These are phyloP conservation scores for Scaptomyza caliginosa DNA, from an alignment of 2,888 invertebrate genomes.

Conservation along the genomic window DNA sequence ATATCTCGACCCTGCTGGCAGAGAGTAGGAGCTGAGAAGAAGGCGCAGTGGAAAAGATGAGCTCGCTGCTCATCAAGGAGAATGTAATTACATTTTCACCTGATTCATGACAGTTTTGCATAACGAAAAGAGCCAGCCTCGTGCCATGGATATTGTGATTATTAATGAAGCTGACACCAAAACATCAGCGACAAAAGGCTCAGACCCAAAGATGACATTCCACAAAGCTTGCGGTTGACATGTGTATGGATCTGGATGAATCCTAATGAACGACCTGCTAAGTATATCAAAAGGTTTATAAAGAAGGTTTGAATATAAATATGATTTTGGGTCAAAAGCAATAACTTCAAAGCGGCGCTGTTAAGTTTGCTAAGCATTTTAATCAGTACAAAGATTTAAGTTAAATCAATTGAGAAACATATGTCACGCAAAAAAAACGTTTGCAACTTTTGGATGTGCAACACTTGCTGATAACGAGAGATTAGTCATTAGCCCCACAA, in stretches of 20 bases:
- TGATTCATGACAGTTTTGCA: conserved; percentile 79
- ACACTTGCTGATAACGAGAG: conserved; percentile 34
- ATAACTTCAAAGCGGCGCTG: too few relatives aligned
- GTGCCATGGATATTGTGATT: conserved; percentile 65
- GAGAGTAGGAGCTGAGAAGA: neutral
- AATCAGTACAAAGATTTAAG: too few relatives aligned
- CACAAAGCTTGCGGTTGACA: conserved; percentile 17
- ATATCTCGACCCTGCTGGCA: conserved; percentile 42
- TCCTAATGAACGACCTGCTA: conserved; percentile 11
- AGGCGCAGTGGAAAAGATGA: conserved; percentile 30
- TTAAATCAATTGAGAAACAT: too few relatives aligned
- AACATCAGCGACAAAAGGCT: conserved; percentile 57
- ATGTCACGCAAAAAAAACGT: too few relatives aligned
- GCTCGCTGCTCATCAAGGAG: conserved; percentile 66
- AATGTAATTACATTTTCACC: conserved; percentile 76
- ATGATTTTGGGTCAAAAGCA: too few relatives aligned
- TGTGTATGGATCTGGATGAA: conserved; percentile 2
- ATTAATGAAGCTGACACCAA: conserved; percentile 69
- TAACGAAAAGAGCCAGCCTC: conserved; percentile 51
- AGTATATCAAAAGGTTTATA: neutral
- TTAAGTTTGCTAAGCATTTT: too few relatives aligned
- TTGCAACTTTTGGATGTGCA: conserved; percentile 1
- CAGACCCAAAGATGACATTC: conserved; percentile 15
- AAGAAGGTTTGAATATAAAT: too few relatives aligned
- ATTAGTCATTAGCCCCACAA: conserved; percentile 46